Percentiles rank a stretch among this genome's conserved stretches.
These are phyloP conservation scores for Pongo abelii DNA, from an alignment of 2,113 vertebrate species.

Conservation along the genomic window DNA sequence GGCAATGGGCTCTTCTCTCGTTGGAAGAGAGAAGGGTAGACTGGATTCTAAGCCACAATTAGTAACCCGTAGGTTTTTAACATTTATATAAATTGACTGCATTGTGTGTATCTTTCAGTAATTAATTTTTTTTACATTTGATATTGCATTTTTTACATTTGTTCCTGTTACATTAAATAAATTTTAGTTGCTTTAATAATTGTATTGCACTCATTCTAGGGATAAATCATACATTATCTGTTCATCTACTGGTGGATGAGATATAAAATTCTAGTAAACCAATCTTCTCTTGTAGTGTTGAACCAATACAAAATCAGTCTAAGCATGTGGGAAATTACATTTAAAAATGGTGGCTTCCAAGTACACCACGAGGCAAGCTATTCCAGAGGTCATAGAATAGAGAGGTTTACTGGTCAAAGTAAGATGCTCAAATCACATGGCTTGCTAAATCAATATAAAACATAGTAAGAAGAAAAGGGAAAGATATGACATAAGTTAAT, in stretches of 20 bases:
- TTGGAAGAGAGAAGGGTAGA: neutral
- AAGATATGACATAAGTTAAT: neutral
- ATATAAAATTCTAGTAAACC: neutral
- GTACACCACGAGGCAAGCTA: neutral
- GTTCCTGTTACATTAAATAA: neutral
- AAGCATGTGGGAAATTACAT: neutral
- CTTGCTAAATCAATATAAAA: neutral
- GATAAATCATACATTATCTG: neutral
- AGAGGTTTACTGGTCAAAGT: neutral
- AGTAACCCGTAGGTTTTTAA: neutral
- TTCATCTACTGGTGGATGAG: neutral
- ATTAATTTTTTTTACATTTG: neutral
- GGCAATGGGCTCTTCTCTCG: neutral
- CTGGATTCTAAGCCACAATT: neutral
- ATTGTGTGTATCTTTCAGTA: neutral
- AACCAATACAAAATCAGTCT: neutral
- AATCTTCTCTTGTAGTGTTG: neutral
- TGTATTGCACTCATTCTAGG: neutral
- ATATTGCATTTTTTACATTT: neutral
- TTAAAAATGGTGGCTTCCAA: neutral
- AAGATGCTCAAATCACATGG: neutral
- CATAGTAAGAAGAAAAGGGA: neutral
- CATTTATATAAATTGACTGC: neutral
- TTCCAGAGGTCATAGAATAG: neutral
- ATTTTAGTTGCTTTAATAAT: slow-evolving; percentile 9